Base-by-base conservation (phyloP, 64 coral and sea anemone species). In the Actinia equina region DNA sequence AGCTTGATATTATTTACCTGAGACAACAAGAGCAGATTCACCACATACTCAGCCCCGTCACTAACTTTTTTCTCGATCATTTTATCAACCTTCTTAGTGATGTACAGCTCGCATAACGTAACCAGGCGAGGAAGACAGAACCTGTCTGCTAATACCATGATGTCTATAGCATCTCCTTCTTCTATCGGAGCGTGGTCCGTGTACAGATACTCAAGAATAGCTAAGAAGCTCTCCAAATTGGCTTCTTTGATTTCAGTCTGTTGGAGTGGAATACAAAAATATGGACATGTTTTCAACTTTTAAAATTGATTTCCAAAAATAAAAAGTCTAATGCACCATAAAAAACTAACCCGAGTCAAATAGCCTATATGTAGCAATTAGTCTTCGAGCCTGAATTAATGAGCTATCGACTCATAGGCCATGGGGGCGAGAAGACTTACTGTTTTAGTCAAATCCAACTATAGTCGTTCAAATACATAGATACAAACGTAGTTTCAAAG, bases 141-240 rank as follows among this genome's bases (percentile, higher is more conserved):
- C 85, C 91, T 93, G 88, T 96, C 94, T 54, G 94, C 94, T 45
- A 95, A 77, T 46, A 87, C 69, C 94, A 96, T 89, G 70, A 96
- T 90, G 69, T 96, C 94, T 12, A 93, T 63, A 2, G 94, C 77
- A 42, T 96, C 91, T 17, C 90, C 91, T 79, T 92, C 85, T 60
- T 96, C 91, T 85, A 93, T 87, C 0, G 88, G 94, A 4, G 91
- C 91, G 43, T 96, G 94, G 81, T 96, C 94, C 49, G 91, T 96
- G 88, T 96, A 96, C 0, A 93, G 84, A 17, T 96, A 96, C 59
- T 96, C 94, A 14, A 96, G 84, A 25, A 96, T 17, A 1, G 94
- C 94, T 85, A 93, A 54, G 51, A 96, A 96, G 80, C 90, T 93
- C 37, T 87, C 84, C 3, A 93, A 44, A 52, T 67, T 69, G 23